These are phyloP conservation scores for Phataginus tricuspis DNA, from an alignment of 2,797 vertebrate species.

Conservation along the genomic window DNA sequence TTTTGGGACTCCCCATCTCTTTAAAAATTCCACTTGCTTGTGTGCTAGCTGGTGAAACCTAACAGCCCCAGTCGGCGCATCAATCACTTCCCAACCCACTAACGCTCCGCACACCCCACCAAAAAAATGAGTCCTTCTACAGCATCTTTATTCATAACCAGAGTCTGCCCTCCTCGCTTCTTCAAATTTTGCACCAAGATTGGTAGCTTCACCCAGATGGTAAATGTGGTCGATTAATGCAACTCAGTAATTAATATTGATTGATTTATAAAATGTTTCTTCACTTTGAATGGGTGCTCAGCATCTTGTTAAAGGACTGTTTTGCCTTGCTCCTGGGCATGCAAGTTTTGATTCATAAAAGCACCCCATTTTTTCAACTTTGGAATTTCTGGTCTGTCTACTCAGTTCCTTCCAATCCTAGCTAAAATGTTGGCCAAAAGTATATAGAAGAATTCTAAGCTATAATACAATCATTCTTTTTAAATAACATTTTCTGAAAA, in stretches of 20 bases:
- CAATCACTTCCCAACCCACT: rapidly evolving
- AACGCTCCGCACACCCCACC: neutral
- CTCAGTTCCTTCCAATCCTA: neutral
- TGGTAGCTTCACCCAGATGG: neutral
- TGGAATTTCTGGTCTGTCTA: neutral
- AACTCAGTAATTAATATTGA: neutral
- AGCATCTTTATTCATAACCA: neutral
- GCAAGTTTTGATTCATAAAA: neutral
- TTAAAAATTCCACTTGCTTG: neutral
- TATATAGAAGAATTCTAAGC: neutral
- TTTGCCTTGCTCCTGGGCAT: neutral
- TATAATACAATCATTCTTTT: neutral
- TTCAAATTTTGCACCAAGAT: neutral
- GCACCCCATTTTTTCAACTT: neutral
- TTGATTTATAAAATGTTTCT: neutral
- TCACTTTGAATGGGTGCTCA: neutral
- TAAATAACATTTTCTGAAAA: neutral
- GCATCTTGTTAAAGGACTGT: neutral
- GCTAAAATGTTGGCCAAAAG: neutral
- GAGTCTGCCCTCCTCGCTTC: neutral
- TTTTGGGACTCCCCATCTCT: neutral
- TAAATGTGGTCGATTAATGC: neutral
- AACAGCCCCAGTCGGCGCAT: neutral
- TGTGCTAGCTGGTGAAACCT: neutral
- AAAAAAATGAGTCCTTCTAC: neutral